A percentile compares a stretch with the other conserved stretches of the same genome.
Evolutionary conservation across 2,888 invertebrate species (phyloP).

Genomic region (Orchesella flavescens): DNA sequence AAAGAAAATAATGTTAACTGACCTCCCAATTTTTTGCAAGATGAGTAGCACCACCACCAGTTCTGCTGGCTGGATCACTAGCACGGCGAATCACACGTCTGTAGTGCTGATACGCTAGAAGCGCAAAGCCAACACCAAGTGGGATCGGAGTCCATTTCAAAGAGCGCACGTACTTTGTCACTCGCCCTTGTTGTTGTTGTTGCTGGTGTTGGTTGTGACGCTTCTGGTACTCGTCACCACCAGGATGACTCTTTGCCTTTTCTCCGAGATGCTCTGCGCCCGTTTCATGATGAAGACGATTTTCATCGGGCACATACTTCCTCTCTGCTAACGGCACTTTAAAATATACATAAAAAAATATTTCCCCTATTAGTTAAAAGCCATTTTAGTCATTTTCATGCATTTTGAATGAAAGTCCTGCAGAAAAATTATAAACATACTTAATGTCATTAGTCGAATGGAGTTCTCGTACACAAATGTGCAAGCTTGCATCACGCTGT

Average conservation of each 20-base stretch:
- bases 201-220: conserved; percentile 13
- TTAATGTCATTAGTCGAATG: conserved; percentile 46
- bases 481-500: conserved; percentile 61
- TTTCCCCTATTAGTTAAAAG: not conserved
- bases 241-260: not conserved
- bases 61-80: conserved; percentile 20
- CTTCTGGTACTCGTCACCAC: not conserved
- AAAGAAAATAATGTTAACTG: conserved; percentile 25
- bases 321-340: conserved; percentile 15
- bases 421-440: conserved; percentile 38
- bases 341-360: not conserved
- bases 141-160: conserved; percentile 72
- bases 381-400: conserved; percentile 1
- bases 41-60: conserved; percentile 24
- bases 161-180: conserved; percentile 48
- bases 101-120: conserved; percentile 72
- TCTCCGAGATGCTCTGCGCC: conserved; percentile 7
- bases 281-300: conserved; percentile 9
- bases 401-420: not conserved
- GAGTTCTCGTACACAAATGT: conserved; percentile 41
- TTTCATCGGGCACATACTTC: conserved; percentile 29
- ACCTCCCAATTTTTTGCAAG: conserved; percentile 72
- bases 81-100: conserved; percentile 68
- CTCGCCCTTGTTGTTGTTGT: conserved; percentile 16
- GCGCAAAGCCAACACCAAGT: conserved; percentile 71